phyloP scores from a whole-genome alignment of 2,797 vertebrate species.

The Ptychobarbus kaznakovi region DNA sequence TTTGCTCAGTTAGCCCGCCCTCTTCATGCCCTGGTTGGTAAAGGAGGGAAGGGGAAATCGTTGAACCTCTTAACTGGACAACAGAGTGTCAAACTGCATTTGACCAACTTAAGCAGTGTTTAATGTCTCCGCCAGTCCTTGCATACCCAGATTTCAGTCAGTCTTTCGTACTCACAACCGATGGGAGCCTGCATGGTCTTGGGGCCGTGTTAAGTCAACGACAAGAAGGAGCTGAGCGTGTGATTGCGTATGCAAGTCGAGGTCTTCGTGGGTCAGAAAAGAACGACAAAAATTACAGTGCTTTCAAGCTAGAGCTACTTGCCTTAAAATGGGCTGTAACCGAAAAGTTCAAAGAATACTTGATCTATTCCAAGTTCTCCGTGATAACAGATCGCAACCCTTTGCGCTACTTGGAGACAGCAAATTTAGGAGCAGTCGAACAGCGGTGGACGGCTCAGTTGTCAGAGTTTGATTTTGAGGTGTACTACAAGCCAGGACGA shows the following conservation, averaged over 20 bases:
- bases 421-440: neutral
- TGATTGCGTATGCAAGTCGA: conserved; percentile 27
- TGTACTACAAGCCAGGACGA: neutral
- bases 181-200: conserved; percentile 36
- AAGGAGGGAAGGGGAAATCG: too few relatives aligned
- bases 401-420: too few relatives aligned
- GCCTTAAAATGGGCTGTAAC: neutral
- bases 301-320: conserved; percentile 43
- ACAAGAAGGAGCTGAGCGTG: conserved; percentile 19
- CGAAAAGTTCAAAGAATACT: too few relatives aligned
- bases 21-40: too few relatives aligned
- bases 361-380: too few relatives aligned
- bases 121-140: conserved; percentile 28
- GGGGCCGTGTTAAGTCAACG: conserved; percentile 40
- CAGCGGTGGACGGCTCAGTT: neutral
- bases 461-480: neutral
- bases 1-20: too few relatives aligned
- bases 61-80: too few relatives aligned
- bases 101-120: neutral
- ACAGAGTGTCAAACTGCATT: conserved; percentile 21
- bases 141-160: conserved; percentile 42
- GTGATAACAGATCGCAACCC: too few relatives aligned
- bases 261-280: conserved; percentile 32
- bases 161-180: conserved; percentile 37
- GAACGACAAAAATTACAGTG: conserved; percentile 47